Conservation (phyloP, 1,140 invertebrate species). For the Frieseomelitta varia region DNA sequence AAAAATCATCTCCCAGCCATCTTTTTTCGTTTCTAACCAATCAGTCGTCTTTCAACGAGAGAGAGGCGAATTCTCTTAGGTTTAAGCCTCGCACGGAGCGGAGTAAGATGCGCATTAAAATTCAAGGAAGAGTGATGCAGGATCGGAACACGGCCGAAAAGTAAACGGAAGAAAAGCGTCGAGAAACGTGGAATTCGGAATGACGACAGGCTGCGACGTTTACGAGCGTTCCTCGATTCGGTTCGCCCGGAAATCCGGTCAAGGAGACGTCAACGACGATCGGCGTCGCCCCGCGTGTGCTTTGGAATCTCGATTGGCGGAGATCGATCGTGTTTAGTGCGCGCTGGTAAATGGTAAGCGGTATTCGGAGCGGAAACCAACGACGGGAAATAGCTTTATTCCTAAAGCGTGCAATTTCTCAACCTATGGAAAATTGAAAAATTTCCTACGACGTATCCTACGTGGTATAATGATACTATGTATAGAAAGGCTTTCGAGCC, state of each 20-base stretch:
- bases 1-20: too few species aligned
- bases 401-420: too few species aligned
- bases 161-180: not conserved
- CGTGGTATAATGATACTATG: not conserved
- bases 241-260: conserved; percentile 34
- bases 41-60: too few species aligned
- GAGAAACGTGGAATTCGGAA: not conserved
- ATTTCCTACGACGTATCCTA: not conserved
- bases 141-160: too few species aligned
- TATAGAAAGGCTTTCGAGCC: not conserved
- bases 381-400: not conserved
- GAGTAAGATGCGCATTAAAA: not conserved
- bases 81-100: not conserved
- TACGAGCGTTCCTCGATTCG: not conserved
- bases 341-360: not conserved
- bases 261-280: conserved; percentile 17
- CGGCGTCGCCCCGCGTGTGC: not conserved
- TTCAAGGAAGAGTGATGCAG: not conserved
- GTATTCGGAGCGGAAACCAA: not conserved
- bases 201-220: not conserved
- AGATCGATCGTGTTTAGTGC: conserved; percentile 40
- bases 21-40: not conserved
- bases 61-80: not conserved
- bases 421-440: not conserved
- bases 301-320: conserved; percentile 15